Percentiles rank a stretch among this genome's conserved stretches.
Conservation (phyloP, 1,140 invertebrate genomes). For the Drosophila ohnishii region DNA sequence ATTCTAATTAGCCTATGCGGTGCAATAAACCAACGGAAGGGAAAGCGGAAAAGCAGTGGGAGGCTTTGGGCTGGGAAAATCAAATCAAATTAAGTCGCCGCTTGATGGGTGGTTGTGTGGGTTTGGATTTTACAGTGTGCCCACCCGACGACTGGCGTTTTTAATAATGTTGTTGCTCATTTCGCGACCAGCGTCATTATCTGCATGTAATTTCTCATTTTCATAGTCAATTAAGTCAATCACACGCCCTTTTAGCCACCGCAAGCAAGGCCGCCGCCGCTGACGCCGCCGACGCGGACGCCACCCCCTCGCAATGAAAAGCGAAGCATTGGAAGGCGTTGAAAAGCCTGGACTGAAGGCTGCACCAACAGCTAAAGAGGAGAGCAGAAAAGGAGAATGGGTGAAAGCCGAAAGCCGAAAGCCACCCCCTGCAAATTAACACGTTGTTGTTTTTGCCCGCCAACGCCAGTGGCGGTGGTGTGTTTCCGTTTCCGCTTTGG, state of each 20-base stretch:
- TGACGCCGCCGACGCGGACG: too few relatives aligned
- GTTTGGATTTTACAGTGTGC: slow-evolving; percentile 43
- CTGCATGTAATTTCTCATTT: slow-evolving; percentile 83
- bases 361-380: neutral
- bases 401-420: slow-evolving; percentile 26
- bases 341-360: slow-evolving; percentile 16
- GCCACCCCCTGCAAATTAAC: slow-evolving; percentile 73
- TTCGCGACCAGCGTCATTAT: slow-evolving; percentile 77
- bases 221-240: slow-evolving; percentile 83
- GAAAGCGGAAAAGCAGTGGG: slow-evolving; percentile 18
- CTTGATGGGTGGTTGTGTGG: slow-evolving; percentile 47
- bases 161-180: slow-evolving; percentile 71
- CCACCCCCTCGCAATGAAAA: neutral
- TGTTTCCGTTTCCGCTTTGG: slow-evolving; percentile 66
- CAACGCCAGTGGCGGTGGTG: slow-evolving; percentile 37
- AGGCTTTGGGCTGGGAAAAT: slow-evolving; percentile 48
- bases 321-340: slow-evolving; percentile 12
- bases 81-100: slow-evolving; percentile 78
- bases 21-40: slow-evolving; percentile 65
- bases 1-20: slow-evolving; percentile 71
- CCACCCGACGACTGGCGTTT: slow-evolving; percentile 11
- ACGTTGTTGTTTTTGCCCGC: slow-evolving; percentile 54
- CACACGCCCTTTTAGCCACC: slow-evolving; percentile 83
- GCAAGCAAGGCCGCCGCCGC: slow-evolving; percentile 36
- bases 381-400: neutral